Evolutionary conservation across 2,113 vertebrate species (phyloP).

Genomic region (Semicossyphus pulcher): DNA sequence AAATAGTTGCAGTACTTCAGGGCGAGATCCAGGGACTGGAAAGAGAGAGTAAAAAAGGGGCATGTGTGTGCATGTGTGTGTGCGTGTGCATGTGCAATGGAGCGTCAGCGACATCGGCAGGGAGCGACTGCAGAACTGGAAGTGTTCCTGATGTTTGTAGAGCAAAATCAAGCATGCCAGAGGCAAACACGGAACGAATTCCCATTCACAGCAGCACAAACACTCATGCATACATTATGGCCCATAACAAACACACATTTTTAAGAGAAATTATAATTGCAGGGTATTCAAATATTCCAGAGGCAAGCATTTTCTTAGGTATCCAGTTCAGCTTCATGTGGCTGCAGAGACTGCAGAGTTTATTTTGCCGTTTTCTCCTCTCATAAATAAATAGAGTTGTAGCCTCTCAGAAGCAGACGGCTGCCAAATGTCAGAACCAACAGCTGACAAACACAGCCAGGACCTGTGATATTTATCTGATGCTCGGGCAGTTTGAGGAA

Average conservation of each 20-base stretch:
- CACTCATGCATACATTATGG: not conserved
- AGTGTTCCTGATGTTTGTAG: conserved; percentile 48
- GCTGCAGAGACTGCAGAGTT: not conserved
- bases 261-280: not conserved
- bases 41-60: conserved; percentile 34
- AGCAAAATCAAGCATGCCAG: conserved; percentile 42
- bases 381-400: conserved; percentile 30
- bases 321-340: conserved; percentile 1
- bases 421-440: conserved; percentile 69
- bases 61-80: conserved; percentile 10
- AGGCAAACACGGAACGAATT: conserved; percentile 31
- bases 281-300: conserved; percentile 19
- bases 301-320: conserved; percentile 6
- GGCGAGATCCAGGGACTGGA: conserved; percentile 93
- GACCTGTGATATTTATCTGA: conserved; percentile 72
- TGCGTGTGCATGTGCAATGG: not conserved
- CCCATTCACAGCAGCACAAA: conserved; percentile 28
- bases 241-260: conserved; percentile 7
- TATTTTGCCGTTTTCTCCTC: conserved; percentile 4
- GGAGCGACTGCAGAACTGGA: conserved; percentile 20
- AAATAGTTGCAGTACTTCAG: conserved; percentile 99
- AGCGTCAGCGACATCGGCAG: conserved; percentile 9
- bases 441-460: conserved; percentile 53
- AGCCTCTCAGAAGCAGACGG: conserved; percentile 44
- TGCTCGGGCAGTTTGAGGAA: conserved; percentile 47